Conservation (phyloP, 2,888 invertebrate species). For the Lasioglossum lativentre region DNA sequence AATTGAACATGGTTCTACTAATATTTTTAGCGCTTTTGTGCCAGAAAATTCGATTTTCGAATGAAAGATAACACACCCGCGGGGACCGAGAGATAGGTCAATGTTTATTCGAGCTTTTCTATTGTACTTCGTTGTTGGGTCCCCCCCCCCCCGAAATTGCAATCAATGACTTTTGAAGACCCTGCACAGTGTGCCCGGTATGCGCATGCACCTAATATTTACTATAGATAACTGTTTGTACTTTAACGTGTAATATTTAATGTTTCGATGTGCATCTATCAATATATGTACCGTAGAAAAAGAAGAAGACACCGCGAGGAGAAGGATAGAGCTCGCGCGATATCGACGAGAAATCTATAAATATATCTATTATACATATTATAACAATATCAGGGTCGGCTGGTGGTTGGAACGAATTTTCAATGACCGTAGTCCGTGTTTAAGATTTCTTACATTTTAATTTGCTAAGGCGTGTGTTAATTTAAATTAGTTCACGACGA, state of each 20-base stretch:
- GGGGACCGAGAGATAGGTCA: neutral
- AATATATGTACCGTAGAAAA: slow-evolving; percentile 44
- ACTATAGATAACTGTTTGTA: slow-evolving; percentile 65
- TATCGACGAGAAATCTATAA: slow-evolving; percentile 14
- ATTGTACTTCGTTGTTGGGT: neutral
- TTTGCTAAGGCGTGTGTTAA: slow-evolving; percentile 32
- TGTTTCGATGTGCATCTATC: slow-evolving; percentile 67
- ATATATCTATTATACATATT: slow-evolving; percentile 11
- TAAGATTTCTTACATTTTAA: slow-evolving; percentile 27
- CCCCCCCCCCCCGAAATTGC: neutral
- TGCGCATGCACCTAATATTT: slow-evolving; percentile 58
- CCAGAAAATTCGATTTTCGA: neutral
- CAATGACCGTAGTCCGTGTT: slow-evolving; percentile 22
- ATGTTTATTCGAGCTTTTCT: neutral
- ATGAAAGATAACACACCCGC: neutral
- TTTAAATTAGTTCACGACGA: slow-evolving; percentile 40
- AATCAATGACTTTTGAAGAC: neutral
- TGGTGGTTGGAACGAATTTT: slow-evolving; percentile 72
- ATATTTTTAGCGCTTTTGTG: neutral
- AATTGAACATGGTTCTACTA: neutral
- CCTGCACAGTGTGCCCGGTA: slow-evolving; percentile 49
- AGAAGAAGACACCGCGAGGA: neutral
- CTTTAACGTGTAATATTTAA: slow-evolving; percentile 67
- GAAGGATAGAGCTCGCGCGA: slow-evolving; percentile 19
- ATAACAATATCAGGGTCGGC: slow-evolving; percentile 42